Evolutionary conservation across 2,797 vertebrate species (phyloP), one percentile per base, ranked within the genome.

Genomic region (Tolypeutes matacus): DNA sequence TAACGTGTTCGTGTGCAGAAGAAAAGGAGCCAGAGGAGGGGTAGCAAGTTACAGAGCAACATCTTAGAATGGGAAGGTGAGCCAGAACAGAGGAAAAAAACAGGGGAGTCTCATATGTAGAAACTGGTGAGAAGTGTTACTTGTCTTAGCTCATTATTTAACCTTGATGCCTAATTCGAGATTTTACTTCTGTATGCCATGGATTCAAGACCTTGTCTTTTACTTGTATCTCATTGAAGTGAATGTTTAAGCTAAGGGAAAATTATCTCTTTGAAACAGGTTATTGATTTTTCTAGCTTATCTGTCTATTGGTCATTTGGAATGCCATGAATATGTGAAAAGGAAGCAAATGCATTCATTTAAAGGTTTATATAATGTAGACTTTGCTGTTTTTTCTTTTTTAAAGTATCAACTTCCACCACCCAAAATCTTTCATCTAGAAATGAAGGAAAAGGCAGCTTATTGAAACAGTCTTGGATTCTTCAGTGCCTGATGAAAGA

Each of bases 211-310:
- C 53, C 14, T 76, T 87, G 49, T 82, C 21, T 82, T 87, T 65
- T 56, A 49, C 25, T 81, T 76, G 60, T 73, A 42, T 95, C 51
- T 92, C 46, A 49, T 51, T 53, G 46, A 83, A 46, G 53, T 67
- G 69, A 75, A 76, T 62, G 42, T 46, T 75, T 82, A 86, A 93
- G 69, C 46, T 31, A 67, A 86, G 36, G 60, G 53, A 86, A 65
- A 65, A 86, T 86, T 34, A 56, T 65, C 36, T 86, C 81, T 64
- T 69, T 94, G 56, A 72, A 72, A 64, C 3, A 42, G 34, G 4
- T 60, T 69, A 51, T 77, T 86, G 88, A 65, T 86, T 85, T 90
- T 94, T 86, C 72, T 69, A 49, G 21, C 42, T 94, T 84, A 49
- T 76, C 78, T 82, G 25, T 70, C 64, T 80, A 15, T 86, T 82